phyloP scores from a whole-genome alignment of 2,888 invertebrate genomes.

The Keiferia lycopersicella region DNA sequence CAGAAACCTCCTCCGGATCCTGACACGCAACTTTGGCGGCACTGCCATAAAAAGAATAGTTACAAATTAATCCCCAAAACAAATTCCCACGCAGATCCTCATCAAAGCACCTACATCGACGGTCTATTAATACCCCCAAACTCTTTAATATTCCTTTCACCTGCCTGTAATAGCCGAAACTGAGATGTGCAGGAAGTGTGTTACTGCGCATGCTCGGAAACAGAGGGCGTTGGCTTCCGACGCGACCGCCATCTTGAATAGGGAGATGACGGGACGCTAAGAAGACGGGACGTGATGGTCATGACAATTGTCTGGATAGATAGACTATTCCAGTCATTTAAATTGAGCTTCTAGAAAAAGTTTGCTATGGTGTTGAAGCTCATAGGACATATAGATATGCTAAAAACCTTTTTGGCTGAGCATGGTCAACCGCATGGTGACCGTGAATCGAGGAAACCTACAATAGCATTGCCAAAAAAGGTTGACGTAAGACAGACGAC shows the following conservation, averaged over 20 bases:
- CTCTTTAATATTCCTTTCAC: conserved; percentile 5
- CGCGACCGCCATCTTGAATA: conserved; percentile 12
- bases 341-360: too few relatives aligned
- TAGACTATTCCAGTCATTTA: too few relatives aligned
- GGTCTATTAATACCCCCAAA: not conserved
- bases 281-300: not conserved
- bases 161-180: not conserved
- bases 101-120: not conserved
- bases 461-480: too few relatives aligned
- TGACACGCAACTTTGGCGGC: too few relatives aligned
- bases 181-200: not conserved
- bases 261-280: conserved; percentile 12
- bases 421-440: too few relatives aligned
- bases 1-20: too few relatives aligned
- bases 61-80: not conserved
- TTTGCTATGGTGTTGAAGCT: too few relatives aligned
- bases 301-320: not conserved
- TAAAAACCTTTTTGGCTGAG: too few relatives aligned
- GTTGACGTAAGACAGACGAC: too few relatives aligned
- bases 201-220: conserved; percentile 16
- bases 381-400: too few relatives aligned
- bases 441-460: too few relatives aligned
- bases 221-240: conserved; percentile 19
- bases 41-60: too few relatives aligned
- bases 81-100: not conserved